Conservation (phyloP, 1,140 invertebrate genomes). For the Meteorus sp. region DNA sequence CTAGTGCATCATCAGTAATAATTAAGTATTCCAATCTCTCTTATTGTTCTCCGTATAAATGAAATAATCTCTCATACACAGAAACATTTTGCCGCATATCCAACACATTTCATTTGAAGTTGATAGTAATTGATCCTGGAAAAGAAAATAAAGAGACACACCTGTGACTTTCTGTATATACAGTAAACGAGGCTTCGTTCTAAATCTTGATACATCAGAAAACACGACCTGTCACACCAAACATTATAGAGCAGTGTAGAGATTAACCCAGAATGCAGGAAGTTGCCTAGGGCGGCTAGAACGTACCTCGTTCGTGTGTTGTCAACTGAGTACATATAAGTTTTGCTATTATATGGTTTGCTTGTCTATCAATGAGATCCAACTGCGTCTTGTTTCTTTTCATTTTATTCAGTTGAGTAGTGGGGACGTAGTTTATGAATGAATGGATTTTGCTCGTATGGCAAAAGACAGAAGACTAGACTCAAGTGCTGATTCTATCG, state of each 20-base stretch:
- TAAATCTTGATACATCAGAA: conserved; percentile 11
- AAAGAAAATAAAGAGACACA: too few relatives aligned
- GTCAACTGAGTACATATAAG: background rate
- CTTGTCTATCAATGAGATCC: too few relatives aligned
- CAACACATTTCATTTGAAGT: background rate
- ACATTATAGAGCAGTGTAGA: conserved; percentile 18
- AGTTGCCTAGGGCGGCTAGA: conserved; percentile 37
- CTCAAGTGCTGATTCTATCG: too few relatives aligned
- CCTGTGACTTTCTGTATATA: conserved; percentile 4
- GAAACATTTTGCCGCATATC: background rate
- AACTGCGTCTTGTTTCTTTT: too few relatives aligned
- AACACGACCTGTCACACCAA: conserved; percentile 4
- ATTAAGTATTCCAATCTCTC: too few relatives aligned
- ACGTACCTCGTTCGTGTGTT: conserved; percentile 18
- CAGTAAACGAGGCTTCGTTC: conserved; percentile 15
- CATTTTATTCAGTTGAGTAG: too few relatives aligned
- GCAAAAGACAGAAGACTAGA: too few relatives aligned
- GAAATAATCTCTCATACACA: background rate
- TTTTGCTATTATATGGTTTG: background rate
- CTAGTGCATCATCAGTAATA: too few relatives aligned
- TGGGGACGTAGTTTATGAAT: too few relatives aligned
- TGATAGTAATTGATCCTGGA: background rate
- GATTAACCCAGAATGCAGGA: conserved; percentile 45
- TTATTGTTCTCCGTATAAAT: background rate
- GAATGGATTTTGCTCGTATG: too few relatives aligned